Conservation (phyloP, 2,113 vertebrate genomes). For the Carollia perspicillata region DNA sequence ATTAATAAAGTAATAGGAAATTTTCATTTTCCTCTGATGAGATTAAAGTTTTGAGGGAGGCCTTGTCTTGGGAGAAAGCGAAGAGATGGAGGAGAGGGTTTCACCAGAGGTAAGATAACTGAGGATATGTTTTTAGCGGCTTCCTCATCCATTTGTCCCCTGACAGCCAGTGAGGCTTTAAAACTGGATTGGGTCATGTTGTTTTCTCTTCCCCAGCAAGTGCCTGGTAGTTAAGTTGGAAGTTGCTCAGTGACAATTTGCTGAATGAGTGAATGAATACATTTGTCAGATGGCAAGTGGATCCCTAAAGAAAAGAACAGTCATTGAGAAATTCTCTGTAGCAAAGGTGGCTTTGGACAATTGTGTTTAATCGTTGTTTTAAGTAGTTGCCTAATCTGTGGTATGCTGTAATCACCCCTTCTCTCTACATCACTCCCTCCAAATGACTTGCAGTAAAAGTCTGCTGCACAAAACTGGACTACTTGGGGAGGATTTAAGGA, state of each 20-base stretch:
- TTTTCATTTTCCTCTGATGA: background rate
- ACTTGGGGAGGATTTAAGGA: background rate
- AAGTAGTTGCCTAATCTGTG: background rate
- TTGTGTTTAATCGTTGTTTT: background rate
- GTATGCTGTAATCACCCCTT: background rate
- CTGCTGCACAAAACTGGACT: background rate
- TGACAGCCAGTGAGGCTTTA: background rate
- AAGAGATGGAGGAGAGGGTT: background rate
- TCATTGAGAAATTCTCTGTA: background rate
- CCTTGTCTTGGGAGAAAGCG: background rate
- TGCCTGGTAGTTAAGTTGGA: background rate
- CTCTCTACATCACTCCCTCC: background rate
- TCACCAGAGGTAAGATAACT: background rate
- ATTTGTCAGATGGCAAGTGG: background rate
- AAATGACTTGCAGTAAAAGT: background rate
- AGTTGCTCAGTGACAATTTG: background rate
- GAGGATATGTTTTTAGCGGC: background rate
- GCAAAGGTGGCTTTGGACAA: background rate
- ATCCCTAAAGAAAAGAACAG: background rate
- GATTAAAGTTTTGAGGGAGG: background rate
- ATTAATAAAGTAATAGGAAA: conserved; percentile 29
- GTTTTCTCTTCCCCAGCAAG: background rate
- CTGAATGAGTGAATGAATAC: background rate
- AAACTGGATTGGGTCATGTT: background rate
- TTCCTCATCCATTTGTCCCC: background rate